phyloP scores from a whole-genome alignment of 2,113 vertebrate genomes.

The Amazona vittata region DNA sequence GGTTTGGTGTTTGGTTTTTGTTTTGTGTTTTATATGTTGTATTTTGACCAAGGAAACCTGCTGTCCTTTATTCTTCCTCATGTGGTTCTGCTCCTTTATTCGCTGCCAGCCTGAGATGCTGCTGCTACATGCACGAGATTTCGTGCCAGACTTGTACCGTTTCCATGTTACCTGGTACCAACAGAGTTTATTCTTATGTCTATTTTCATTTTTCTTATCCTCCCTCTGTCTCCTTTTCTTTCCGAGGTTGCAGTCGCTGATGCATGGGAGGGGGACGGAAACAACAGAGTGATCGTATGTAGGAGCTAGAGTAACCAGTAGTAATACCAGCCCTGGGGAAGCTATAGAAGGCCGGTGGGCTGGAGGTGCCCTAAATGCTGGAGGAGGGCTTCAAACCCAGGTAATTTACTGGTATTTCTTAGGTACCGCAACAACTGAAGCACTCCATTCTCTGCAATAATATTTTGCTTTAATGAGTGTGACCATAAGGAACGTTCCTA shows the following conservation, averaged over 20 bases:
- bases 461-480: not conserved
- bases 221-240: not conserved
- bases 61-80: not conserved
- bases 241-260: not conserved
- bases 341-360: not conserved
- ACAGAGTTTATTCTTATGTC: not conserved
- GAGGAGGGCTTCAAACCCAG: not conserved
- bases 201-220: not conserved
- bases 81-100: not conserved
- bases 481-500: not conserved
- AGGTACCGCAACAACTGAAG: not conserved
- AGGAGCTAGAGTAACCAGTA: not conserved
- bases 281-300: rapidly evolving
- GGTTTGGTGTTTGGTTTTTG: not conserved
- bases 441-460: not conserved
- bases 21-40: not conserved
- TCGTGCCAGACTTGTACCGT: not conserved
- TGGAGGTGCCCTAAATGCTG: not conserved
- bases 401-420: not conserved
- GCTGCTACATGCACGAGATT: not conserved
- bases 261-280: not conserved
- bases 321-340: not conserved
- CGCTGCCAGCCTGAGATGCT: not conserved
- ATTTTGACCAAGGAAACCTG: not conserved
- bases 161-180: not conserved